A percentile compares a stretch with the other conserved stretches of the same genome.
Conservation (phyloP, 2,113 vertebrate genomes). For the Hippolais icterina region DNA sequence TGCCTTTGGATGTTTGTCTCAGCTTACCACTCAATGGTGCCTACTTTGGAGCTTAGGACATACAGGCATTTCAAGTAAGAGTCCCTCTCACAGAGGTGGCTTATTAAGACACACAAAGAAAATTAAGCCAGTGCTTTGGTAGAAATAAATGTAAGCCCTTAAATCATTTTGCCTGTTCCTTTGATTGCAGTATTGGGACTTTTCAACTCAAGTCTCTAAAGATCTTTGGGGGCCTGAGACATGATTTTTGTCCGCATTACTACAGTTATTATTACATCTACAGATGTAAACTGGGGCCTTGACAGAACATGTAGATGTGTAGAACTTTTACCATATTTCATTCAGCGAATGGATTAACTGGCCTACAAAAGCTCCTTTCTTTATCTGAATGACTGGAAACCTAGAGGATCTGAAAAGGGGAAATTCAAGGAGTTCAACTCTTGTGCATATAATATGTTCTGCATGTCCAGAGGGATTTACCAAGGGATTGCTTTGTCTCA, state of each 20-base stretch:
- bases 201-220: constrained; percentile 22
- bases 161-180: constrained; percentile 17
- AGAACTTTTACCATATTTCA: constrained; percentile 52
- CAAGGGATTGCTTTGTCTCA: constrained; percentile 47
- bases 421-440: constrained; percentile 49
- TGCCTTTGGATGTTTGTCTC: constrained; percentile 11
- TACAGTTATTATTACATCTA: constrained; percentile 34
- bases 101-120: constrained; percentile 48
- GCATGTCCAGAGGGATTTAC: constrained; percentile 55
- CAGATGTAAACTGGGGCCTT: constrained; percentile 28
- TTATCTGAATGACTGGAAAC: constrained; percentile 50
- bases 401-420: constrained; percentile 48
- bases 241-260: constrained; percentile 24
- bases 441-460: constrained; percentile 32
- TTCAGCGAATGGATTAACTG: constrained; percentile 56
- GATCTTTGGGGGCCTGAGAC: neutral
- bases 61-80: neutral
- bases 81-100: constrained; percentile 6
- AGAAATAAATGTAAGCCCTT: constrained; percentile 28
- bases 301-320: constrained; percentile 37
- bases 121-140: constrained; percentile 35
- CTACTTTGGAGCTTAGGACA: neutral
- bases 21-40: neutral
- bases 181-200: constrained; percentile 2
- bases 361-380: constrained; percentile 57